Evolutionary conservation across 2,797 vertebrate genomes (phyloP), one percentile per base, ranked within the genome.

Genomic region (Helostoma temminkii): DNA sequence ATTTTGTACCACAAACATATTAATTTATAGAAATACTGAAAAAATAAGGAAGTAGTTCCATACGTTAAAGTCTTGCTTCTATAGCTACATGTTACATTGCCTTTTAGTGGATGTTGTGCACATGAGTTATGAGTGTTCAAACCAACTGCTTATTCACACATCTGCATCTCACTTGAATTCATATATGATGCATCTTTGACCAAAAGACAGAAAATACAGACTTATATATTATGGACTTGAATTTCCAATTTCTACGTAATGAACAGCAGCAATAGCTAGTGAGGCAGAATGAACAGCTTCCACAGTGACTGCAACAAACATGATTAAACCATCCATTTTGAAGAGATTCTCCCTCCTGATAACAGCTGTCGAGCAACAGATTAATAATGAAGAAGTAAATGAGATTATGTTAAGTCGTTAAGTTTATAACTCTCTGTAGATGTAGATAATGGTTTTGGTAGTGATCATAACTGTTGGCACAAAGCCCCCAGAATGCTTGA

Each of bases 311-410:
- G 65, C 45, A 88, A 77, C 76, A 80, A 65, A 74, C 62, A 54
- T 7, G 19, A 78, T 71, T 49, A 81, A 85, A 68, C 24, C 19
- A 32, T 62, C 76, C 37, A 78, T 74, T 78, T 67, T 37, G 36
- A 82, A 62, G 49, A 60, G 54, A 55, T 84, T 72, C 76, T 47
- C 67, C 69, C 63, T 66, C 68, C 26, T 74, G 79, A 82, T 68
- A 76, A 77, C 81, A 85, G 80, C 81, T 89, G 87, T 69, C 0
- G 36, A 80, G 81, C 36, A 88, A 57, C 61, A 76, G 49, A 91
- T 90, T 87, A 89, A 91, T 90, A 88, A 91, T 89, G 76, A 82
- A 92, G 66, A 61, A 79, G 85, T 74, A 88, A 81, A 92, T 82
- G 32, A 80, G 81, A 89, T 82, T 83, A 87, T 78, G 62, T 69